These are phyloP conservation scores for Morelia viridis DNA, from an alignment of 2,797 vertebrate species.

Conservation along the genomic window DNA sequence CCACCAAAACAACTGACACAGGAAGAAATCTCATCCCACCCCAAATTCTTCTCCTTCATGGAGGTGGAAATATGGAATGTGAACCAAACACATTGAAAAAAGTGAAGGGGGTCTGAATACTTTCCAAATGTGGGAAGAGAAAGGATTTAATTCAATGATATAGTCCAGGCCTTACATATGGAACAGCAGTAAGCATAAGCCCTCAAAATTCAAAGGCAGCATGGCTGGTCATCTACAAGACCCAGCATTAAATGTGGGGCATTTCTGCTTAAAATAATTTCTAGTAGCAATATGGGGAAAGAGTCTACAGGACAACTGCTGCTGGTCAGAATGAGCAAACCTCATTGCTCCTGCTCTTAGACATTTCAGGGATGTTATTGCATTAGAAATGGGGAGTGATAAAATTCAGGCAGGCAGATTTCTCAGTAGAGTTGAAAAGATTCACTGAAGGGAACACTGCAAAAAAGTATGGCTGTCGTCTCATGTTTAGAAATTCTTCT, in stretches of 20 bases:
- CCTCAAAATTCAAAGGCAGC: too few species aligned
- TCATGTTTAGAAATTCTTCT: neutral
- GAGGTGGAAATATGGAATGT: neutral
- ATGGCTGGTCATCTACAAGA: neutral
- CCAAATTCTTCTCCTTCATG: neutral
- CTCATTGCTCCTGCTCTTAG: neutral
- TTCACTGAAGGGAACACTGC: neutral
- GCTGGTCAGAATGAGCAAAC: too few species aligned
- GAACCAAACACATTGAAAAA: too few species aligned
- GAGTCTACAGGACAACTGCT: neutral
- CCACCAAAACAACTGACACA: constrained; percentile 26
- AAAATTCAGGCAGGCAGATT: neutral
- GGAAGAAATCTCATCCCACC: neutral
- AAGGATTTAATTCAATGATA: neutral
- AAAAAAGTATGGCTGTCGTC: neutral
- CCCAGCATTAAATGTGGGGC: neutral
- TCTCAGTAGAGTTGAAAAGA: neutral
- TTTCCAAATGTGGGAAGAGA: neutral
- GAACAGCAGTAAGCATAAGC: neutral
- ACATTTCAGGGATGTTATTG: too few species aligned
- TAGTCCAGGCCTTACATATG: neutral
- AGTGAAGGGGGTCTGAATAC: too few species aligned
- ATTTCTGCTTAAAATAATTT: neutral
- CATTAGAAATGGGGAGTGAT: neutral
- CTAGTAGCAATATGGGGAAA: neutral